A percentile compares a stretch with the other conserved stretches of the same genome.
These are phyloP conservation scores for Exephanes ischioxanthus DNA, from an alignment of 2,888 invertebrate species.

Conservation along the genomic window DNA sequence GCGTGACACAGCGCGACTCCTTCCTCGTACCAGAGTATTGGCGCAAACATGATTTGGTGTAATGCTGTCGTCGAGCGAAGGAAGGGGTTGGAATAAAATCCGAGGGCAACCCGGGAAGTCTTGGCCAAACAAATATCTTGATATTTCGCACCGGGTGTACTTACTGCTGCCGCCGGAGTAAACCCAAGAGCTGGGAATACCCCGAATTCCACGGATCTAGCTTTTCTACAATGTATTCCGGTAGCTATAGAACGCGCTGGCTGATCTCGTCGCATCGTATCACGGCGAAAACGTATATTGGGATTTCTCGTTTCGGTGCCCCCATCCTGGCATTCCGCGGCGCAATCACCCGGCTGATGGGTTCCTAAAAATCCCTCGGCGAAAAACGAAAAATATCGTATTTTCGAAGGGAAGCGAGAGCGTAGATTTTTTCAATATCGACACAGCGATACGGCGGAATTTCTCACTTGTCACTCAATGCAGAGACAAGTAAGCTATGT, in stretches of 20 bases:
- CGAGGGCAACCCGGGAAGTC: constrained; percentile 50
- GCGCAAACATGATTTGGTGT: constrained; percentile 80
- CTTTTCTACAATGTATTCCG: constrained; percentile 24
- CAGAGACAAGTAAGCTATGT: neutral
- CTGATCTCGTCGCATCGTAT: constrained; percentile 13
- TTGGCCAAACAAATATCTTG: constrained; percentile 74
- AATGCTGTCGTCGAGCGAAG: constrained; percentile 65
- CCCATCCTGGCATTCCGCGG: neutral
- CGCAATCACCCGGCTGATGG: constrained; percentile 6
- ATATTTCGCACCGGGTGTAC: constrained; percentile 69
- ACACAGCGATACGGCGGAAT: neutral
- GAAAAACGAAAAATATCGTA: constrained; percentile 31
- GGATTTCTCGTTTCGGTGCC: constrained; percentile 23
- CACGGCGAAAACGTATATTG: constrained; percentile 31
- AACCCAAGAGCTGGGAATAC: constrained; percentile 22
- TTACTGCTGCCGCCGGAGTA: constrained; percentile 18
- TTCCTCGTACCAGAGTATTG: constrained; percentile 67
- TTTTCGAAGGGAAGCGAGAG: neutral
- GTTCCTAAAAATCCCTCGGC: constrained; percentile 3
- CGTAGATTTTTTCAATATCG: neutral
- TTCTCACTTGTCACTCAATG: neutral
- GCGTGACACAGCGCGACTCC: constrained; percentile 8
- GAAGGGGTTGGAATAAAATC: constrained; percentile 74
- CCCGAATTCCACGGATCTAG: constrained; percentile 17
- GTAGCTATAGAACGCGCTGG: constrained; percentile 3